Evolutionary conservation across 1,140 invertebrate species (phyloP), one percentile per base, ranked within the genome.

Genomic region (Euwallacea fornicatus): DNA sequence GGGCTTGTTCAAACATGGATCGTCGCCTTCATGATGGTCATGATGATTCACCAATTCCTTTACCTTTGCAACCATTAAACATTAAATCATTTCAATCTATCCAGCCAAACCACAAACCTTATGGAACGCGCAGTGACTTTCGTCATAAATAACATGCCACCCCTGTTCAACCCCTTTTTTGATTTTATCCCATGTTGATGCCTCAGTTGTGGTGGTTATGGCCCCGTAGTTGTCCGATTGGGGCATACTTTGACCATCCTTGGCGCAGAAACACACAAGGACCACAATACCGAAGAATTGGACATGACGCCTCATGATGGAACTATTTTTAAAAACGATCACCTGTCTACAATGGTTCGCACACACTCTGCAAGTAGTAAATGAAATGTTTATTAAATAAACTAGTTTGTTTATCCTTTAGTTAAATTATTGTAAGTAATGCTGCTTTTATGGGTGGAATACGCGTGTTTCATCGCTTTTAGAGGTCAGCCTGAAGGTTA

Each of bases 121-220:
- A 42, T 71, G 69, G 50, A 66, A 50, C 41, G 33, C 69, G 53
- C 69, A 71, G 53, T 71, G 69, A 66, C 13, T 60, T 54, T 71
- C 69, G 43, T 71, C 69, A n/a, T 66, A 66, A 11, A 59, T 55
- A 8, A 66, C 69, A 7, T 66, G 42, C 13, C 41, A 71, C 15
- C 69, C 61, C 15, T 66, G 55, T 60, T 65, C 62, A 6, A 60
- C 69, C 6, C 69, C 69, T 11, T 65, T 46, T 46, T 71, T 71
- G 21, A 71, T 66, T 59, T 65, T 71, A 42, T 66, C 62, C 69
- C 69, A 71, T 7, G 63, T 65, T 10, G 62, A 15, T 13, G 41
- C 6, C 11, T 65, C 69, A n/a, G 59, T 54, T 2, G 56, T 47
- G 0, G 69, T 58, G 3, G 66, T 58, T 42, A 41, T 15, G 7